These are phyloP conservation scores for Silurus meridionalis DNA, from an alignment of 2,113 vertebrate species.

Conservation along the genomic window DNA sequence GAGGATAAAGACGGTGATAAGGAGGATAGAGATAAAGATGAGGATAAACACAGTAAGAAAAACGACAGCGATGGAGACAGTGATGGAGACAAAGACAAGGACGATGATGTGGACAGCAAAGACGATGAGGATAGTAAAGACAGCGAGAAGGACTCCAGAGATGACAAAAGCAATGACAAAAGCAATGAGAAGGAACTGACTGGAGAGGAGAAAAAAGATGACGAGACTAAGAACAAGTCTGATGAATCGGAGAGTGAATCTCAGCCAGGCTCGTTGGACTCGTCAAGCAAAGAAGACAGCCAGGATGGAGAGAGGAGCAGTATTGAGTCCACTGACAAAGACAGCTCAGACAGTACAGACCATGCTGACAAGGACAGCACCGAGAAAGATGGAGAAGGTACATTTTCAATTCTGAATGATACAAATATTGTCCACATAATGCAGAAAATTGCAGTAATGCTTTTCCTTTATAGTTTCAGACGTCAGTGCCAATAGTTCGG, in stretches of 20 bases:
- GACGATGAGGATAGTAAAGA: slow-evolving; percentile 16
- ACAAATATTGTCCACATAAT: neutral
- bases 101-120: neutral
- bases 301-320: slow-evolving; percentile 36
- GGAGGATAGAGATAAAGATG: neutral
- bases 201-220: slow-evolving; percentile 19
- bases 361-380: slow-evolving; percentile 40
- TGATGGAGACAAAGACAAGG: neutral
- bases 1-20: slow-evolving; percentile 11
- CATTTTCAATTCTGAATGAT: neutral
- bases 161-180: slow-evolving; percentile 10
- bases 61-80: neutral
- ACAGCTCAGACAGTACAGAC: slow-evolving; percentile 35
- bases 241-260: slow-evolving; percentile 13
- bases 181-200: slow-evolving; percentile 18
- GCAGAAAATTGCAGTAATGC: neutral
- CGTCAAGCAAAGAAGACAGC: slow-evolving; percentile 34
- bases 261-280: slow-evolving; percentile 8
- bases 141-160: slow-evolving; percentile 1
- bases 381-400: slow-evolving; percentile 46
- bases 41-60: neutral
- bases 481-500: neutral
- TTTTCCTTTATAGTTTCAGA: slow-evolving; percentile 6
- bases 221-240: slow-evolving; percentile 25
- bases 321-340: slow-evolving; percentile 37